Conservation (phyloP, 1,140 invertebrate genomes). For the Drosophila kepulauana region DNA sequence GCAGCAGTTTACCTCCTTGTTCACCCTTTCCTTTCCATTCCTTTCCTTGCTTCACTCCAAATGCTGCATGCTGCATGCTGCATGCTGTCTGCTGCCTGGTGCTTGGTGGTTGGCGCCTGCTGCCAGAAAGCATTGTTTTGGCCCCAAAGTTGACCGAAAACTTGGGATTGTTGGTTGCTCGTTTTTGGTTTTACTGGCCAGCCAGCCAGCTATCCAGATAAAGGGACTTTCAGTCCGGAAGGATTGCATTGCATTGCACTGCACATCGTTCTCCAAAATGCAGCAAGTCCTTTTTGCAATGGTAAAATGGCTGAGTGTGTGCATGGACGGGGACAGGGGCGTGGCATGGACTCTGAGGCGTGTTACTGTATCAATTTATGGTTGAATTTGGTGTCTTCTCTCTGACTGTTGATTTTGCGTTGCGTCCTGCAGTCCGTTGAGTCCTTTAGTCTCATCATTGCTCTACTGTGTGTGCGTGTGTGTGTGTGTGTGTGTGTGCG, state of each 20-base stretch:
- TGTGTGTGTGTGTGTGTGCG: slow-evolving; percentile 27
- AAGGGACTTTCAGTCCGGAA: slow-evolving; percentile 12
- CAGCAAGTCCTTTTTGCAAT: slow-evolving; percentile 32
- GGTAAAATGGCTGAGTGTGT: neutral
- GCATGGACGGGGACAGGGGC: neutral
- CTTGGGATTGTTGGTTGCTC: slow-evolving; percentile 82
- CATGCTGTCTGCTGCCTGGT: neutral
- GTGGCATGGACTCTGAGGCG: slow-evolving; percentile 46
- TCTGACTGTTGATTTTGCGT: slow-evolving; percentile 69
- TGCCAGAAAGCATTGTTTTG: slow-evolving; percentile 68
- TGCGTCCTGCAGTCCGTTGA: neutral
- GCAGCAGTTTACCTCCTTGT: neutral
- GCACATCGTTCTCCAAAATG: slow-evolving; percentile 30
- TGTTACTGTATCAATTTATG: slow-evolving; percentile 82
- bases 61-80: too few relatives aligned
- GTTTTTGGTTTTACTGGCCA: slow-evolving; percentile 65
- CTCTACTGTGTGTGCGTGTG: slow-evolving; percentile 5
- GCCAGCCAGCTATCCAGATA: neutral
- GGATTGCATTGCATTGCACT: slow-evolving; percentile 64
- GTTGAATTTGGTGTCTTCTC: slow-evolving; percentile 75
- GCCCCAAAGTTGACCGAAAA: slow-evolving; percentile 81
- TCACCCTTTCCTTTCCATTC: too few relatives aligned
- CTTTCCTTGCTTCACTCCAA: too few relatives aligned
- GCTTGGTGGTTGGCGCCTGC: slow-evolving; percentile 26
- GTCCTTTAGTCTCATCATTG: too few relatives aligned